Evolutionary conservation across 2,888 invertebrate genomes (phyloP).

Genomic region (Drosophila neotestacea): DNA sequence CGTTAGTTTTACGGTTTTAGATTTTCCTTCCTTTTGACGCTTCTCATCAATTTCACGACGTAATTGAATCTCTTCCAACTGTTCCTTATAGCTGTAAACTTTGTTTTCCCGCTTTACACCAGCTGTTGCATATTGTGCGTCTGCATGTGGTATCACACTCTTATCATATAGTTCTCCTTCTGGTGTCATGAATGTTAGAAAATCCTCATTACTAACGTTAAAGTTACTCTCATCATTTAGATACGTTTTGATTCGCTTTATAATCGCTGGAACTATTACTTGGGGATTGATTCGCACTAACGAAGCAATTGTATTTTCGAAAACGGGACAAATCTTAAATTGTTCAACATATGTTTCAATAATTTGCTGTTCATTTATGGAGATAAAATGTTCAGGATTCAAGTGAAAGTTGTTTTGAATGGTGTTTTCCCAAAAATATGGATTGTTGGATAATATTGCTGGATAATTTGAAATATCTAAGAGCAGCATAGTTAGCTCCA

Average conservation of each 20-base stretch:
- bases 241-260: constrained; percentile 87
- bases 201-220: constrained; percentile 91
- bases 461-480: constrained; percentile 92
- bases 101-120: constrained; percentile 97
- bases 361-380: constrained; percentile 87
- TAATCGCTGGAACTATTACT: constrained; percentile 88
- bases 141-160: constrained; percentile 88
- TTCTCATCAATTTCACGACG: constrained; percentile 97
- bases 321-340: constrained; percentile 86
- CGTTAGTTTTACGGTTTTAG: constrained; percentile 90
- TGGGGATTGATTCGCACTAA: constrained; percentile 89
- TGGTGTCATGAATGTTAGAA: constrained; percentile 92
- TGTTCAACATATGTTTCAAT: constrained; percentile 88
- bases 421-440: constrained; percentile 90
- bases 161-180: constrained; percentile 97
- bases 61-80: constrained; percentile 96
- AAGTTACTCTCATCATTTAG: constrained; percentile 89
- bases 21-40: constrained; percentile 91
- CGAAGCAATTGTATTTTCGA: constrained; percentile 90
- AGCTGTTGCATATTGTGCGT: constrained; percentile 82
- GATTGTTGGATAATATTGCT: constrained; percentile 87
- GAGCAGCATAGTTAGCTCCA: constrained; percentile 88
- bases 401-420: constrained; percentile 85
- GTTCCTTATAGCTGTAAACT: constrained; percentile 98
- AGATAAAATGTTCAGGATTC: constrained; percentile 87